Percentiles rank a stretch among this genome's conserved stretches.
phyloP scores from a whole-genome alignment of 2,113 vertebrate species.

The Rutilus rutilus region DNA sequence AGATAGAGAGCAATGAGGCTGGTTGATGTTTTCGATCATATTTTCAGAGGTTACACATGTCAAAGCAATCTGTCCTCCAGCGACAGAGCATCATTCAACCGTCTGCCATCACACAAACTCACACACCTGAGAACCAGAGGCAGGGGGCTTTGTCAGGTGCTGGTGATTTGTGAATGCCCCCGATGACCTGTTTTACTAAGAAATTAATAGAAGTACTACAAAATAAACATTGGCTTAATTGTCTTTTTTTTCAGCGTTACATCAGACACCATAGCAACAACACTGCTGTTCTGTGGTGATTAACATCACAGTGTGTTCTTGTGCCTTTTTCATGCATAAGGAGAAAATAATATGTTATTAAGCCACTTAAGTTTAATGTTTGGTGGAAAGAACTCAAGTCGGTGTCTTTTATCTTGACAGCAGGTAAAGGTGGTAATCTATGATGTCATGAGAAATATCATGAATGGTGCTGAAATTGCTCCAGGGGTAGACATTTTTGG shows the following conservation, averaged over 20 bases:
- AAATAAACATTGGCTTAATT: neutral
- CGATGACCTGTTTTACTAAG: conserved; percentile 22
- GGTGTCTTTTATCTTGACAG: conserved; percentile 16
- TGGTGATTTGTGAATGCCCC: conserved; percentile 18
- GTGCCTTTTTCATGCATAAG: conserved; percentile 61
- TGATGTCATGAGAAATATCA: neutral
- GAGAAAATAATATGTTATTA: conserved; percentile 71
- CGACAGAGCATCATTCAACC: conserved; percentile 70
- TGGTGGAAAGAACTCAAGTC: conserved; percentile 3
- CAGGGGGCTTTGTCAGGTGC: conserved; percentile 41
- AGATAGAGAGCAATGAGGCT: conserved; percentile 25
- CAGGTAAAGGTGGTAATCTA: conserved; percentile 13
- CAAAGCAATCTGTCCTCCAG: conserved; percentile 68
- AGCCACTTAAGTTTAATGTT: conserved; percentile 61
- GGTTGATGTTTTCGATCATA: conserved; percentile 34
- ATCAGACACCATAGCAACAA: neutral
- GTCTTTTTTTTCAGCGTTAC: neutral
- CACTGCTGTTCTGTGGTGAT: neutral
- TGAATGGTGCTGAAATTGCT: neutral
- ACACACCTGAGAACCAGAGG: conserved; percentile 73
- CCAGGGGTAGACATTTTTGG: conserved; percentile 1
- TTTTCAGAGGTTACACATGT: conserved; percentile 68
- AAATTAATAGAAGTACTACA: neutral
- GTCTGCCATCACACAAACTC: conserved; percentile 57
- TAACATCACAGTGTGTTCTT: neutral